These are phyloP conservation scores for Choloepus hoffmanni DNA, from an alignment of 2,113 vertebrate genomes.

Conservation along the genomic window DNA sequence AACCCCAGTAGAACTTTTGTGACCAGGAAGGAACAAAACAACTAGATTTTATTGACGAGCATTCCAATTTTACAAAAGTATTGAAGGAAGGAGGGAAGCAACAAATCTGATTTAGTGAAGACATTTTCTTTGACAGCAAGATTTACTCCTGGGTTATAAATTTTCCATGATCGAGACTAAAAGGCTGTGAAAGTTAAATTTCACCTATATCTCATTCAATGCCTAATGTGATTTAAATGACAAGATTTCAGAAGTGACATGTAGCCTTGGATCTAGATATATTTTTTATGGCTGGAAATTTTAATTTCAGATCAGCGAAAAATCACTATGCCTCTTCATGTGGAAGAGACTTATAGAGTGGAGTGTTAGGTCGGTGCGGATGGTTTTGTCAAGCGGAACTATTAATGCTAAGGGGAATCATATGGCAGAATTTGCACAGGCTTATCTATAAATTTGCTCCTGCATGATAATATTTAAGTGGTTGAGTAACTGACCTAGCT, in stretches of 20 bases:
- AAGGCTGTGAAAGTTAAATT: conserved; percentile 88
- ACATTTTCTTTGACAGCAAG: conserved; percentile 86
- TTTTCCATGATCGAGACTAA: conserved; percentile 87
- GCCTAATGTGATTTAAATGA: conserved; percentile 88
- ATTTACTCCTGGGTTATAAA: conserved; percentile 89
- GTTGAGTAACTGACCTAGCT: conserved; percentile 69
- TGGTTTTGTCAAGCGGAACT: conserved; percentile 76
- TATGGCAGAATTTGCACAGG: conserved; percentile 64
- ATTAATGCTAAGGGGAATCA: conserved; percentile 73
- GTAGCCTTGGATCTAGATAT: conserved; percentile 87
- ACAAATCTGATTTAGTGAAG: conserved; percentile 90
- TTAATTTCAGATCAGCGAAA: conserved; percentile 85
- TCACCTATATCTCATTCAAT: conserved; percentile 88
- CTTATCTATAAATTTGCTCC: conserved; percentile 70
- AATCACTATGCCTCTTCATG: conserved; percentile 81
- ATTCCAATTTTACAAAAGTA: conserved; percentile 85
- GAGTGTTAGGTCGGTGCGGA: conserved; percentile 53
- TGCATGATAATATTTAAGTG: conserved; percentile 72
- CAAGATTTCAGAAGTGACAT: conserved; percentile 86
- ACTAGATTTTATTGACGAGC: conserved; percentile 80
- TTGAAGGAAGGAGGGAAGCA: conserved; percentile 86
- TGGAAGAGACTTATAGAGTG: conserved; percentile 73
- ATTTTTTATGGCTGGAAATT: conserved; percentile 84
- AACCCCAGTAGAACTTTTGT: conserved; percentile 58
- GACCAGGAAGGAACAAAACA: conserved; percentile 71